Conservation (phyloP, 1,140 invertebrate genomes). For the Apis dorsata region DNA sequence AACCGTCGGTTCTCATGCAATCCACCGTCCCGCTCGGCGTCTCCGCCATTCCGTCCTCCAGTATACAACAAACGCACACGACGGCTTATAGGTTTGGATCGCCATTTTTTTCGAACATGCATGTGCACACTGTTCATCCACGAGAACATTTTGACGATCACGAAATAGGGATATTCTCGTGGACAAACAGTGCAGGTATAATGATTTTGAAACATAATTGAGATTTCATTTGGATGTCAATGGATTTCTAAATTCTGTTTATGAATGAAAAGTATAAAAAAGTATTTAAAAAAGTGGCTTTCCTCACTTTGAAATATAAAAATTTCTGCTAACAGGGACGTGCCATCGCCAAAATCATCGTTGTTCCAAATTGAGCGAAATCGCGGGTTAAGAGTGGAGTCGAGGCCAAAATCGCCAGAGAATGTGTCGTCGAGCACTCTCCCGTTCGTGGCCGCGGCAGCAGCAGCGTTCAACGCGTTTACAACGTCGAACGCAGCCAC, state of each 20-base stretch:
- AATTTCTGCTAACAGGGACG: background rate
- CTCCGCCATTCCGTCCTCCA: constrained; percentile 58
- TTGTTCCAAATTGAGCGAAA: background rate
- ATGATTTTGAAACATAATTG: too few species aligned
- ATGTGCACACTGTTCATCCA: too few species aligned
- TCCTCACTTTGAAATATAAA: background rate
- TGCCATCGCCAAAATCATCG: constrained; percentile 51
- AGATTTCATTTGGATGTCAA: too few species aligned
- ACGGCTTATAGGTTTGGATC: constrained; percentile 51
- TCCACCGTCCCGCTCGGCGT: constrained; percentile 61
- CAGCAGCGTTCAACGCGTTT: constrained; percentile 48
- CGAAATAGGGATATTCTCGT: too few species aligned
- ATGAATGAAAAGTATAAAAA: too few species aligned
- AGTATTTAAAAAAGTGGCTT: too few species aligned
- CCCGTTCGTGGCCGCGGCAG: constrained; percentile 41
- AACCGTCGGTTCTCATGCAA: constrained; percentile 47
- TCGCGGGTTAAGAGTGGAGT: background rate
- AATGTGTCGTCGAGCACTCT: constrained; percentile 44
- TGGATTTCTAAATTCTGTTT: too few species aligned
- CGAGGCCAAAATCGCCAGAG: constrained; percentile 47
- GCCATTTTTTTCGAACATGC: background rate
- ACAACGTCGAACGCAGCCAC: constrained; percentile 34
- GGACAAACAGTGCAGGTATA: too few species aligned
- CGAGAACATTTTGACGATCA: too few species aligned
- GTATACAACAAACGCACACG: constrained; percentile 61